A percentile compares a stretch with the other conserved stretches of the same genome.
Conservation (phyloP, 2,888 invertebrate genomes). For the Calliscelio sp. region DNA sequence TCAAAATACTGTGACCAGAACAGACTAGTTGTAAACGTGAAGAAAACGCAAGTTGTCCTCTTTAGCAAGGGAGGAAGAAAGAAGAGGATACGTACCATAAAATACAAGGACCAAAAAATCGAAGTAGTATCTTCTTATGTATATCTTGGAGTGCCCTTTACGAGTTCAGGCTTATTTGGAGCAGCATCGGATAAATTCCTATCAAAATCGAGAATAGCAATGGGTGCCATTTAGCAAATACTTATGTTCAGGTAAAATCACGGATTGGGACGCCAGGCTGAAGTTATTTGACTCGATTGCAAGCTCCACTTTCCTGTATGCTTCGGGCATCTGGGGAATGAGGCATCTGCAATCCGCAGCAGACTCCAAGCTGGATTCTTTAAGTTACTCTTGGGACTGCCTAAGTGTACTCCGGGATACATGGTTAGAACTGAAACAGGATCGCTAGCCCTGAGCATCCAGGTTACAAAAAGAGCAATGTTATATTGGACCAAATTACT, state of each 20-base stretch:
- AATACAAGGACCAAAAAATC: conserved; percentile 20
- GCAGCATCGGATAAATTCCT: neutral
- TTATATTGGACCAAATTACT: conserved; percentile 8
- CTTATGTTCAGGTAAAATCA: conserved; percentile 8
- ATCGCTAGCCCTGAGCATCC: neutral
- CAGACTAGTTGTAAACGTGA: neutral
- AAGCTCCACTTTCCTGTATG: neutral
- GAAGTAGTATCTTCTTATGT: conserved; percentile 44
- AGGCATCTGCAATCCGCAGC: neutral
- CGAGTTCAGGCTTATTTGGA: conserved; percentile 22
- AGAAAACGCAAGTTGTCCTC: conserved; percentile 17
- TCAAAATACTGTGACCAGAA: conserved; percentile 43
- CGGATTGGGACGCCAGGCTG: conserved; percentile 23
- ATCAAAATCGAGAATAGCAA: conserved; percentile 28
- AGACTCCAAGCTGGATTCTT: conserved; percentile 11
- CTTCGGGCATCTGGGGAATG: conserved; percentile 6
- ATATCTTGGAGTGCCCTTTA: conserved; percentile 55
- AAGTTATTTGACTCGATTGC: conserved; percentile 31
- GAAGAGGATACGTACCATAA: conserved; percentile 3
- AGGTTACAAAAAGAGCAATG: neutral
- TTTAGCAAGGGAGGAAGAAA: conserved; percentile 17
- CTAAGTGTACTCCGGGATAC: conserved; percentile 7
- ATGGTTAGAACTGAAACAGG: conserved; percentile 17
- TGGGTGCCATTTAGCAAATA: conserved; percentile 32
- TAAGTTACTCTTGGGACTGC: conserved; percentile 7